phyloP scores from a whole-genome alignment of 2,113 vertebrate species.

The Tursiops truncatus region DNA sequence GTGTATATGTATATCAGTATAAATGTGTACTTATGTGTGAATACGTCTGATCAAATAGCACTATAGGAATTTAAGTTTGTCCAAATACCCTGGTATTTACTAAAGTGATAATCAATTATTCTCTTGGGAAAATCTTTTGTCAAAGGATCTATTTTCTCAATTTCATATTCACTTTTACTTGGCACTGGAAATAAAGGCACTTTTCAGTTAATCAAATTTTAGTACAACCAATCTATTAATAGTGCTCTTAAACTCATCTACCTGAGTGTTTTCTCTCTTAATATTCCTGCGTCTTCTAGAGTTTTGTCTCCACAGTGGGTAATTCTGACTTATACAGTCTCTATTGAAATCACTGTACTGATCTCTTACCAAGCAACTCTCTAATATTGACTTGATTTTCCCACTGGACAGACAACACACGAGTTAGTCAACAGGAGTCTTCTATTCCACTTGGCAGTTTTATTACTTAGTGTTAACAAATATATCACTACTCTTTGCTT shows the following conservation, averaged over 20 bases:
- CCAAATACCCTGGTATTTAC: background rate
- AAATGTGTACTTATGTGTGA: background rate
- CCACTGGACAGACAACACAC: background rate
- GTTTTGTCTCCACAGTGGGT: background rate
- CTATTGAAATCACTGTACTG: conserved; percentile 19
- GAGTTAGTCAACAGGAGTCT: background rate
- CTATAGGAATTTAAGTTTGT: background rate
- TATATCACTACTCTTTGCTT: conserved; percentile 8
- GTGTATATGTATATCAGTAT: background rate
- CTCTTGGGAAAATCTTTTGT: background rate
- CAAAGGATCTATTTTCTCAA: background rate
- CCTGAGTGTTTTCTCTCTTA: background rate
- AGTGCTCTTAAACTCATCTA: background rate
- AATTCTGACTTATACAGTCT: conserved; percentile 10
- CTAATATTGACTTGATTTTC: conserved; percentile 3
- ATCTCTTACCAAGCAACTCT: background rate
- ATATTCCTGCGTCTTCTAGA: background rate
- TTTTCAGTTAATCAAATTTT: background rate
- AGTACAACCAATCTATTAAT: background rate
- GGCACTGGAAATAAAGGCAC: background rate
- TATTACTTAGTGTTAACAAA: conserved; percentile 40
- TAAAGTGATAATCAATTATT: background rate
- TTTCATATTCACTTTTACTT: conserved; percentile 22
- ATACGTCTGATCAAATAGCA: background rate
- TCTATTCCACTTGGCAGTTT: background rate